These are phyloP conservation scores for Oryctolagus cuniculus DNA, from an alignment of 2,113 vertebrate species.

Conservation along the genomic window DNA sequence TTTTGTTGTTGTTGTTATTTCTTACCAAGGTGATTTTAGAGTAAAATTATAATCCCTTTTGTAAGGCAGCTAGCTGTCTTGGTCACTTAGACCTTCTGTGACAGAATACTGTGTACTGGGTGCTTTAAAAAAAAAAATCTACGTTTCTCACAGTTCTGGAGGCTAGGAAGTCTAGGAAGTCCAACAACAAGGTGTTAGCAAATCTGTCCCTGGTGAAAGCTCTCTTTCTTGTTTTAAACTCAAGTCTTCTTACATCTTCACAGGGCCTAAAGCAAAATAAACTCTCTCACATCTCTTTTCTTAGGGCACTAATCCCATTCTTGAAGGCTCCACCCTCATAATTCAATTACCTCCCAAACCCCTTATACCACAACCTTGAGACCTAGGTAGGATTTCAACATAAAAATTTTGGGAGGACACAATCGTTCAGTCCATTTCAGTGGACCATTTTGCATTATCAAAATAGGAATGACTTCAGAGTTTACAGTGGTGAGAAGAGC, in stretches of 20 bases:
- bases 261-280: background rate
- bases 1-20: slow-evolving; percentile 1
- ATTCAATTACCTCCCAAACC: background rate
- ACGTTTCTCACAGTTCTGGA: background rate
- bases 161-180: background rate
- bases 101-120: background rate
- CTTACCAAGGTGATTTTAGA: background rate
- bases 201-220: background rate
- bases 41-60: background rate
- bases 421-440: background rate
- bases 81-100: background rate
- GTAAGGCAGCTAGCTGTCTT: background rate
- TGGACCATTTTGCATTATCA: background rate
- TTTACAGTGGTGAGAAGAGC: background rate
- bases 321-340: too few species aligned
- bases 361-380: background rate
- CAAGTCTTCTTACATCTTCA: background rate
- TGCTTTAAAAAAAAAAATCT: background rate
- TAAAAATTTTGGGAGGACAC: background rate
- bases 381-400: background rate
- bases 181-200: rapidly evolving
- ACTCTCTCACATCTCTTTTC: background rate
- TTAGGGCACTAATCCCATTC: background rate
- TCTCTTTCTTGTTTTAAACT: background rate
- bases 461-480: background rate